A percentile compares a stretch with the other conserved stretches of the same genome.
Evolutionary conservation across 2,113 vertebrate genomes (phyloP).

Genomic region (Pogonocichla stellata): DNA sequence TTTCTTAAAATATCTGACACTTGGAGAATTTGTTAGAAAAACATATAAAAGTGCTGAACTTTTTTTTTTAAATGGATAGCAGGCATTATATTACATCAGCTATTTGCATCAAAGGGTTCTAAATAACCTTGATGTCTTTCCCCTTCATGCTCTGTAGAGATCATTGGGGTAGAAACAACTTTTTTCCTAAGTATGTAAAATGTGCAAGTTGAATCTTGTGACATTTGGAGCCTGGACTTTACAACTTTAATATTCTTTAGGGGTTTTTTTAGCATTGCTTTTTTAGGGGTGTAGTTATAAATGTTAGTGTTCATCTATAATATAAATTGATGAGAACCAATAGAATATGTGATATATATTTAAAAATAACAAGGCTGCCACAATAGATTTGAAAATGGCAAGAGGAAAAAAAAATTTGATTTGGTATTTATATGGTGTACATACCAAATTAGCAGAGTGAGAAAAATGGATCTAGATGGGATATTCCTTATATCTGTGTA

Average conservation of each 20-base stretch:
- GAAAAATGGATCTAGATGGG: not conserved
- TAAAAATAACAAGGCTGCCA: not conserved
- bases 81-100: not conserved
- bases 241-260: not conserved
- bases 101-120: not conserved
- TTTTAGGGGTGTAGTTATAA: not conserved
- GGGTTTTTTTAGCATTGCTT: not conserved
- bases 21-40: not conserved
- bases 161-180: not conserved
- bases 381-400: not conserved
- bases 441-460: not conserved
- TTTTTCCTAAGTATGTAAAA: not conserved
- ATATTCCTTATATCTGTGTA: not conserved
- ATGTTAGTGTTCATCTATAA: not conserved
- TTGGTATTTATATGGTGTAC: not conserved
- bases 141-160: not conserved
- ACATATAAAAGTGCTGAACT: not conserved
- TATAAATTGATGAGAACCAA: not conserved
- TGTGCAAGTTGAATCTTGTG: not conserved
- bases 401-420: not conserved
- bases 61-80: not conserved
- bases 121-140: not conserved
- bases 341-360: not conserved
- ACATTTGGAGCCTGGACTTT: not conserved
- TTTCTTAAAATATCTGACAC: not conserved